A percentile compares a stretch with the other conserved stretches of the same genome.
These are phyloP conservation scores for Peromyscus nudipes DNA, from an alignment of 2,797 vertebrate genomes.

Conservation along the genomic window DNA sequence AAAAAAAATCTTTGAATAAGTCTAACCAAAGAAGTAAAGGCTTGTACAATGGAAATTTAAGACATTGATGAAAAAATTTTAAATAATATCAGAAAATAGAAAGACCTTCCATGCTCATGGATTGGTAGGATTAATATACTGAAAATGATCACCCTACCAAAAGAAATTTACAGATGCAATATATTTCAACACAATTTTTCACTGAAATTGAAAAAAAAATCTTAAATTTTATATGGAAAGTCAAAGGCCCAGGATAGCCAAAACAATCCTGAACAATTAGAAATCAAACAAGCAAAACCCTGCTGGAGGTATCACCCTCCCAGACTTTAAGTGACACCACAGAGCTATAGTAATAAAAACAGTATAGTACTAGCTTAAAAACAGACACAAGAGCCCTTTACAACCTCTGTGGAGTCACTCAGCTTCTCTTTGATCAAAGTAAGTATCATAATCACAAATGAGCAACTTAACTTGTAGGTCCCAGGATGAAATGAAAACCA, in stretches of 20 bases:
- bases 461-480: background rate
- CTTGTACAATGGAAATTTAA: background rate
- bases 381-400: background rate
- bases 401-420: background rate
- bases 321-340: background rate
- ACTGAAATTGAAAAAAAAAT: background rate
- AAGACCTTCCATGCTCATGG: background rate
- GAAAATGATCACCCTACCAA: background rate
- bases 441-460: background rate
- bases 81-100: background rate
- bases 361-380: background rate
- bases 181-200: background rate
- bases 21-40: background rate
- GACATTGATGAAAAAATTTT: background rate
- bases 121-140: background rate
- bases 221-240: background rate
- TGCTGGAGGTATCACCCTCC: background rate
- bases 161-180: background rate
- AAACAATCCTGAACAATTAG: background rate
- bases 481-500: background rate
- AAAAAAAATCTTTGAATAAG: background rate
- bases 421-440: background rate
- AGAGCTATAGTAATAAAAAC: background rate
- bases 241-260: background rate
- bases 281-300: background rate